A percentile compares a stretch with the other conserved stretches of the same genome.
phyloP scores from a whole-genome alignment of 2,888 invertebrate genomes.

The Ceratothoa steindachneri region DNA sequence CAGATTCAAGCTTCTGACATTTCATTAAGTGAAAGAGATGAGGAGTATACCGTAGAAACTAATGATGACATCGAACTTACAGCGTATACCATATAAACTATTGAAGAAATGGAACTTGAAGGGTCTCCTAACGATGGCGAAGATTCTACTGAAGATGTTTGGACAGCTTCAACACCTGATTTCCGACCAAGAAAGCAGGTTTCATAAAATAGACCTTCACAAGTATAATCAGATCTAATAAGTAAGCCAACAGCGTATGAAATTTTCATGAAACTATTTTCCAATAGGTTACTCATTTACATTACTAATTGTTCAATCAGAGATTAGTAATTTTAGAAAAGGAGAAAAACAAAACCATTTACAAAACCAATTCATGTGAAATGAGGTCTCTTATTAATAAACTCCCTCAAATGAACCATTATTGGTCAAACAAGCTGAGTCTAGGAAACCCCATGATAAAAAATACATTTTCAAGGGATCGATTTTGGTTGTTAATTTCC shows the following conservation, averaged over 20 bases:
- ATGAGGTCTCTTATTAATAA: not conserved
- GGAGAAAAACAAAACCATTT: not conserved
- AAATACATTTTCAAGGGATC: not conserved
- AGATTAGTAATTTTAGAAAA: not conserved
- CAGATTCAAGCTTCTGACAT: too few relatives aligned
- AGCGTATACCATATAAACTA: too few relatives aligned
- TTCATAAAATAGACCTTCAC: too few relatives aligned
- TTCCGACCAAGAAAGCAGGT: too few relatives aligned
- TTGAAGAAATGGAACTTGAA: too few relatives aligned
- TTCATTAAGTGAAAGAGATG: too few relatives aligned
- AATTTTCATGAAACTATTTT: not conserved
- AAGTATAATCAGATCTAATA: too few relatives aligned
- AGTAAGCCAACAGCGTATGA: not conserved
- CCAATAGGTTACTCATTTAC: not conserved
- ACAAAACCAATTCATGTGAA: not conserved
- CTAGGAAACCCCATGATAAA: slow-evolving; percentile 7
- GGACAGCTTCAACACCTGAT: too few relatives aligned
- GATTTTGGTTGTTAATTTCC: not conserved
- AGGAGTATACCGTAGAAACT: too few relatives aligned
- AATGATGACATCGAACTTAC: too few relatives aligned
- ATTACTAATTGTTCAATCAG: not conserved
- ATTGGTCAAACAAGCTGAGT: slow-evolving; percentile 2
- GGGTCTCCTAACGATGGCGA: too few relatives aligned
- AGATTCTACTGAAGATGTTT: too few relatives aligned
- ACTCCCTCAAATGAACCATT: not conserved